Conservation (phyloP, 2,797 vertebrate species). For the Melanotaenia trifasciata region DNA sequence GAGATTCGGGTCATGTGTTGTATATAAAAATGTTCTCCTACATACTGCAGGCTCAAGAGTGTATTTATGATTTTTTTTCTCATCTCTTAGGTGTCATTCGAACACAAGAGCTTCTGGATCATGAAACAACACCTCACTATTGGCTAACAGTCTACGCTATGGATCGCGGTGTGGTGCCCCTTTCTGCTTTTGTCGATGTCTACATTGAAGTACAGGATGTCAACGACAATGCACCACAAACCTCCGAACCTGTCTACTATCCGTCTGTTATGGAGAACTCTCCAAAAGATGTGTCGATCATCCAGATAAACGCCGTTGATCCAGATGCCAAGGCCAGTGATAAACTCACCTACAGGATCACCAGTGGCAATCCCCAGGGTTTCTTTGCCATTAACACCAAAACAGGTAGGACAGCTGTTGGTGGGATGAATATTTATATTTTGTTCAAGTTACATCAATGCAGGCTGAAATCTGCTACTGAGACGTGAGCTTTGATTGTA, state of each 20-base stretch:
- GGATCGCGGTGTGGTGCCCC: constrained; percentile 92
- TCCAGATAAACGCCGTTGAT: constrained; percentile 93
- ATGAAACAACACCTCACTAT: constrained; percentile 92
- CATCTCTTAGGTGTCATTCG: constrained; percentile 87
- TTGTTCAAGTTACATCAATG: constrained; percentile 16
- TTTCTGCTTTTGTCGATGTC: constrained; percentile 93
- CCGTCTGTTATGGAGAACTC: constrained; percentile 95
- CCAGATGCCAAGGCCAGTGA: constrained; percentile 91
- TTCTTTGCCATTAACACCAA: constrained; percentile 93
- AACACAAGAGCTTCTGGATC: constrained; percentile 91
- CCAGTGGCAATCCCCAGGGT: constrained; percentile 97
- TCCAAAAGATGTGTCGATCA: constrained; percentile 92
- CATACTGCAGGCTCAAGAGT: constrained; percentile 16
- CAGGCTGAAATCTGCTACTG: constrained; percentile 12
- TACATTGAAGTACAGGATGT: constrained; percentile 95
- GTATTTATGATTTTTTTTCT: not conserved
- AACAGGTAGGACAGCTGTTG: constrained; percentile 86
- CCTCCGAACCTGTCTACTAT: constrained; percentile 94
- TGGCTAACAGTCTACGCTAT: constrained; percentile 96
- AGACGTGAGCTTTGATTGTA: constrained; percentile 1
- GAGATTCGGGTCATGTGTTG: constrained; percentile 15
- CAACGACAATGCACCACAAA: constrained; percentile 96
- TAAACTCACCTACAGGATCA: constrained; percentile 92
- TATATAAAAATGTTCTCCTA: constrained; percentile 17
- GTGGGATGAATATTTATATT: not conserved